Evolutionary conservation across 2,888 invertebrate species (phyloP), one percentile per base, ranked within the genome.

Genomic region (Catocala nupta): DNA sequence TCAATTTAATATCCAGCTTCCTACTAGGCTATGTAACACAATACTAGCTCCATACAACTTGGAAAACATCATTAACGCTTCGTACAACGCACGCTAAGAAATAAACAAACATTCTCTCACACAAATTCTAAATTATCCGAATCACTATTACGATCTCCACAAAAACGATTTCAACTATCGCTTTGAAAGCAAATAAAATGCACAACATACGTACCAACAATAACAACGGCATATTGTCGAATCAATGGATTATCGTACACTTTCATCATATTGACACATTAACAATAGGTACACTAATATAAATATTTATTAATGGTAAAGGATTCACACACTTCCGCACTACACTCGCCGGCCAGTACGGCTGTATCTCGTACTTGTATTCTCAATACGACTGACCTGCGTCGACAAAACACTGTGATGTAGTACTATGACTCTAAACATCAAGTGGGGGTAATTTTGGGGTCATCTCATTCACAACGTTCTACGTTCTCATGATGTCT

Each of bases 221-320:
- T 53, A 0, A 62, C 53, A 8, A 62, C 44, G 0, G 57, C 62
- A 44, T 62, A 62, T 16, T 62, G 62, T 1, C 62, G 43, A 6
- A 57, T 5, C 12, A 49, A 13, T 0, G 62, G 56, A 49, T 16
- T 62, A 5, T 44, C 12, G 12, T 25, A 53, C 0, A 57, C 7
- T 25, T 57, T 34, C 6, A 48, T 11, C 62, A 62, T 62, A 36
- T 33, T 62, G 10, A 48, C 13, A 43, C 59, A 36, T 11, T 12
- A 5, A 43, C 45, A 56, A 5, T n/a, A n/a, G n/a, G n/a, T 6
- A 39, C 52, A 52, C 52, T n/a, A 34, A 13, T n/a, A 55, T 39
- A 6, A 7, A 8, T 39, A 7, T 39, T 8, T 39, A 39, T 5
- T 39, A 39, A 8, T 39, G 1, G 9, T 39, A 39, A 39, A 39